Evolutionary conservation across 2,797 vertebrate genomes (phyloP), one percentile per base, ranked within the genome.

Genomic region (Phalanger gymnotis): DNA sequence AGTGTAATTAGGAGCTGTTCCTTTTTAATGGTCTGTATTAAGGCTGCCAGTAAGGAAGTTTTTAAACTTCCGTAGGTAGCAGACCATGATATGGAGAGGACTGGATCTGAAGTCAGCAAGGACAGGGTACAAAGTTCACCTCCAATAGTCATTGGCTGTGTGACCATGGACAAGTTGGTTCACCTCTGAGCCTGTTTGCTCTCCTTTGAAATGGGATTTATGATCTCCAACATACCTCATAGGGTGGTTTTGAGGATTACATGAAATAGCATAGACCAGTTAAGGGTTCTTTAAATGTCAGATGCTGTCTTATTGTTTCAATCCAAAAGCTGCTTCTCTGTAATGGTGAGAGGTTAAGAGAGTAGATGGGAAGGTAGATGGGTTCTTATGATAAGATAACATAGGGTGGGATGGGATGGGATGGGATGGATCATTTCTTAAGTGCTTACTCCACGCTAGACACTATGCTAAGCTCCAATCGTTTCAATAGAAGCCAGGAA

Each of bases 1-100:
- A 53, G 0, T 91, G 87, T 97, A 97, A 96, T 96, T 97, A 95
- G 96, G 96, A 94, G 87, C 94, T 90, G 96, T 94, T 97, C 95
- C 94, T 94, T 97, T 97, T 97, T 96, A 97, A 97, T 97, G 94
- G 93, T 97, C 94, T 47, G 1, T 51, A 51, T 87, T 47, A 47
- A 87, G 25, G 40, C 73, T 87, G 22, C 40, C 25, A 47, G 1
- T 51, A 47, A 47, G 1, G 66, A 34, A 54, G n/a, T 40, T 81
- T 47, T 81, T 25, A 40, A 40, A 40, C n/a, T 81, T 81, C n/a
- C 3, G 25, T n/a, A 22, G n/a, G n/a, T n/a, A 19, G 34, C 61
- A 66, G 34, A n/a, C 61, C 34, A n/a, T 66, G 5, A 6, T 73
- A 40, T 7, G 66, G n/a, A 47, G n/a, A 81, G 0, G 16, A 14